phyloP scores from a whole-genome alignment of 2,888 invertebrate genomes.

The Apodemia mormo region DNA sequence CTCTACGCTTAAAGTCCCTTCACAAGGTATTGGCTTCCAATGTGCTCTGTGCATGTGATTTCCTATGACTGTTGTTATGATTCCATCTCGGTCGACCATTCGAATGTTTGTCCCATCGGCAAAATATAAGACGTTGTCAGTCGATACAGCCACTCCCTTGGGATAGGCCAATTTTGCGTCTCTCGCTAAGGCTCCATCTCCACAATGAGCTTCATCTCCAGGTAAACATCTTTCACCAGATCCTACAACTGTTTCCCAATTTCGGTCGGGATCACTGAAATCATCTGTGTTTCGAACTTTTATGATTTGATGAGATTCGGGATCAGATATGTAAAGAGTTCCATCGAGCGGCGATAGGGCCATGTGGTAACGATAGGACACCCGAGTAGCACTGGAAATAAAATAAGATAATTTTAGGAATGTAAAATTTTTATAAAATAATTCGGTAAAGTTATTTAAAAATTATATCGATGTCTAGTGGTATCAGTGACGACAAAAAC shows the following conservation, averaged over 20 bases:
- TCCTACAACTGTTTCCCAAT: slow-evolving; percentile 97
- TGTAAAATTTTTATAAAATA: background rate
- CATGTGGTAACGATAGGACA: slow-evolving; percentile 98
- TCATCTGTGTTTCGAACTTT: slow-evolving; percentile 91
- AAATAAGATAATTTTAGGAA: slow-evolving; percentile 16
- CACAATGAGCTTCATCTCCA: slow-evolving; percentile 96
- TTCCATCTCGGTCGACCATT: slow-evolving; percentile 95
- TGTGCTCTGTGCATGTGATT: slow-evolving; percentile 96
- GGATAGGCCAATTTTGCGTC: slow-evolving; percentile 97
- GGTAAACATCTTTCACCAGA: slow-evolving; percentile 96
- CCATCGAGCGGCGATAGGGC: slow-evolving; percentile 97
- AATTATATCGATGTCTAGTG: too few relatives aligned
- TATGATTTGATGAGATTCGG: slow-evolving; percentile 96
- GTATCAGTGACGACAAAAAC: too few relatives aligned
- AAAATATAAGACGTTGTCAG: slow-evolving; percentile 95
- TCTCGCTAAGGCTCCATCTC: slow-evolving; percentile 95
- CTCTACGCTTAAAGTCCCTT: slow-evolving; percentile 94
- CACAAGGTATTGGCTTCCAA: slow-evolving; percentile 96
- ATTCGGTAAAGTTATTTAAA: background rate
- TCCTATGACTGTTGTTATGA: slow-evolving; percentile 95
- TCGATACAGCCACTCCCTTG: slow-evolving; percentile 97
- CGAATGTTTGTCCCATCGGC: slow-evolving; percentile 97
- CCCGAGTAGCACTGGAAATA: slow-evolving; percentile 90
- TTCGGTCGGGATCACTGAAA: slow-evolving; percentile 92
- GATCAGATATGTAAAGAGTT: slow-evolving; percentile 96